phyloP scores from a whole-genome alignment of 2,888 invertebrate species.

The Clivina fossor region DNA sequence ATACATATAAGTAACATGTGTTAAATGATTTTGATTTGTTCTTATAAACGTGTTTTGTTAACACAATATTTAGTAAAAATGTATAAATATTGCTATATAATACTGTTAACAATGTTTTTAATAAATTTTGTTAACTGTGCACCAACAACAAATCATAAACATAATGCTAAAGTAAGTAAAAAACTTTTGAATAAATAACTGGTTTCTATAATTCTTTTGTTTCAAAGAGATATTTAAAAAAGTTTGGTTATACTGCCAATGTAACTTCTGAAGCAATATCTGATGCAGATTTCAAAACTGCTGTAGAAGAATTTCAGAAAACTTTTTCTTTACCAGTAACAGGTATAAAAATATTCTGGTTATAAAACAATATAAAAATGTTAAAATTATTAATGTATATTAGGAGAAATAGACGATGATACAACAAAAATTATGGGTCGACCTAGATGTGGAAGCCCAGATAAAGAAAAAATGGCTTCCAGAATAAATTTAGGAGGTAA shows the following conservation, averaged over 20 bases:
- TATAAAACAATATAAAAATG: no score
- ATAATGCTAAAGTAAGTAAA: neutral
- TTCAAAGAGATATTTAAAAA: conserved; percentile 6
- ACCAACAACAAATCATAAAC: neutral
- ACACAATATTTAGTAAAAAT: no score
- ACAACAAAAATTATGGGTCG: conserved; percentile 5
- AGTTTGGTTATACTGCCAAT: conserved; percentile 7
- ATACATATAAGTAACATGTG: no score
- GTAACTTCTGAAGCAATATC: conserved; percentile 1
- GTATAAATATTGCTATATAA: no score
- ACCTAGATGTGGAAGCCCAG: neutral
- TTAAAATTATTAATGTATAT: neutral
- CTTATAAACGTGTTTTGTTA: no score
- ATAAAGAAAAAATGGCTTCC: no score
- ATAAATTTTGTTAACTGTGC: conserved; percentile 10
- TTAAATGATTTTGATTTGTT: no score
- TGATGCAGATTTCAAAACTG: neutral
- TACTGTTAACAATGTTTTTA: no score
- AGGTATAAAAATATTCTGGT: conserved; percentile 3
- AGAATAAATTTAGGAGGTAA: no score
- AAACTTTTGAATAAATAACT: neutral
- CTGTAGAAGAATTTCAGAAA: conserved; percentile 5
- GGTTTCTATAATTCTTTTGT: neutral
- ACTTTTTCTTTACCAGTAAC: neutral
- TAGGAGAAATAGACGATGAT: conserved; percentile 7